phyloP scores from a whole-genome alignment of 2,888 invertebrate species.

The Trileptium ribeirensis region DNA sequence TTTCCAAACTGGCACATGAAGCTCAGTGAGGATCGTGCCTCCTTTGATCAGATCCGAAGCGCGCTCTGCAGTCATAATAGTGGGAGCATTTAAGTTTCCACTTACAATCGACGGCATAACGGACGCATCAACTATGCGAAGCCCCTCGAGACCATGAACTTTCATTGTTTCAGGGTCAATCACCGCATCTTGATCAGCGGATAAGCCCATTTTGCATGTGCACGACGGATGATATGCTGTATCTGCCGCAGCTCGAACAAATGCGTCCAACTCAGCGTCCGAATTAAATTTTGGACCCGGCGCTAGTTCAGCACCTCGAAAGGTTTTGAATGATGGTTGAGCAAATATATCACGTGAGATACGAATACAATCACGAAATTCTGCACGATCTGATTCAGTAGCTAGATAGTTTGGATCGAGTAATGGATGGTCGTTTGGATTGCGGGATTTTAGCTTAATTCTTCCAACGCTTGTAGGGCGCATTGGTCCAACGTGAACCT shows the following conservation, averaged over 20 bases:
- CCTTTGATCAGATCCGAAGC: constrained; percentile 56
- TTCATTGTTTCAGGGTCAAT: constrained; percentile 60
- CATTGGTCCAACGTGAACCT: constrained; percentile 58
- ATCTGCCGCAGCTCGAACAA: constrained; percentile 51
- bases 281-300: constrained; percentile 39
- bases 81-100: constrained; percentile 62
- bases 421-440: constrained; percentile 70
- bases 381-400: constrained; percentile 57
- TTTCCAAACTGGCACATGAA: neutral
- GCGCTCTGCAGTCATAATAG: constrained; percentile 57
- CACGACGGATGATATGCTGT: constrained; percentile 73
- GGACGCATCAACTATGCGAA: constrained; percentile 73
- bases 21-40: neutral
- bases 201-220: constrained; percentile 64
- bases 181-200: constrained; percentile 58
- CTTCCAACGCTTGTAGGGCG: constrained; percentile 77
- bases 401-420: constrained; percentile 86
- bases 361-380: constrained; percentile 20
- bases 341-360: constrained; percentile 44
- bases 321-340: constrained; percentile 45
- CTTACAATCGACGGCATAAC: constrained; percentile 69
- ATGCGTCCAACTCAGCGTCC: constrained; percentile 41
- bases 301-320: constrained; percentile 43
- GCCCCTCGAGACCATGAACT: constrained; percentile 61
- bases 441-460: constrained; percentile 66